Evolutionary conservation across 1,140 invertebrate species (phyloP), one percentile per base, ranked within the genome.

Genomic region (Drosophila mauritiana): DNA sequence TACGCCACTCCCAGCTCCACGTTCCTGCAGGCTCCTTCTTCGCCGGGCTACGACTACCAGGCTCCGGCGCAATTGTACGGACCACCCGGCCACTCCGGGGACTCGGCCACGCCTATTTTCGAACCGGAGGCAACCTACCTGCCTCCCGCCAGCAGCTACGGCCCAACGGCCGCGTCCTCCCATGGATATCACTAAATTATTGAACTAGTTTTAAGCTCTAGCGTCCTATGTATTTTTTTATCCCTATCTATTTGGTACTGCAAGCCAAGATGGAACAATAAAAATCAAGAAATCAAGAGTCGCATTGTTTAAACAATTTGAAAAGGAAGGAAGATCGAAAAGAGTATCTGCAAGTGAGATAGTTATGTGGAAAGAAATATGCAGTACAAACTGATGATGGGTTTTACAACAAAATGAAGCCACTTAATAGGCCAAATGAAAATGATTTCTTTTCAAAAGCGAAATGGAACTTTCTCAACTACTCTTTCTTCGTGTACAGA

Each of bases 51-150:
- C 31, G 86, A 91, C 10, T 91, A 91, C 43, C 39, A 52, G 43
- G 53, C 80, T 5, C 69, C 82, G 0, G 42, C 69, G 20, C 74
- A 61, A 36, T 64, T 89, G 0, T 89, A 89, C 51, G 84, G 85
- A 15, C 84, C 84, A 0, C 84, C 84, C 0, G 76, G 63, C 1
- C 84, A 88, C 20, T 89, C 84, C 3, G 84, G 84, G 0, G 80
- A 89, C 39, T 84, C 84, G 46, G 84, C 84, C 65, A 78, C 84
- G 58, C 85, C 84, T 58, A 90, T 89, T 3, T 89, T 90, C 10
- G 84, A 89, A 34, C 80, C 84, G 2, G 84, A 89, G 37, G 74
- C 85, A 31, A 89, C 84, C 0, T 89, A 89, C 12, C 31, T 89
- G 52, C 84, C 84, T 20, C 82, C 81, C 0, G 67, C 63, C 25